Base-by-base conservation (phyloP, 2,888 invertebrate species). In the Acronicta psi region DNA sequence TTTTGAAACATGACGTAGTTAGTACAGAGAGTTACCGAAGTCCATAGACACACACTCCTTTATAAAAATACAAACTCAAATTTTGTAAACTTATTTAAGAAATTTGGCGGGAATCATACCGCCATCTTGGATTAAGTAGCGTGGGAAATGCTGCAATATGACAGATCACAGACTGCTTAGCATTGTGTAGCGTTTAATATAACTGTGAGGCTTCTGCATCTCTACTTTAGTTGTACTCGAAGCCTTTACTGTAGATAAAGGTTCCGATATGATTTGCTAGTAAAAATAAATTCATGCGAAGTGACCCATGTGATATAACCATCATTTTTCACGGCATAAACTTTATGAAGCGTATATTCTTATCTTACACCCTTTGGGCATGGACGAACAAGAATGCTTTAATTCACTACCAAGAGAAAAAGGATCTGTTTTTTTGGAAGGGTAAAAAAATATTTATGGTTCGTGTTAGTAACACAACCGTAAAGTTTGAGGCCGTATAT, bases 281-380 rank as follows among this genome's bases (percentile, higher is more conserved):
- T 58, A 68, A 60, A 69, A 69, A 54, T 51, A 58, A 53, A 73
- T 67, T 63, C 65, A 77, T 61, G 73, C 62, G 73, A 79, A 80
- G 63, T 79, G 82, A 82, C 79, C 80, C 81, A 66, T 77, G 60
- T 69, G 77, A 73, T 77, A 65, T 72, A 75, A 60, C 59, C 52
- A 74, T 77, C 80, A 79, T 84, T 85, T 84, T 79, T 83, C 83
- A 80, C 67, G 45, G 59, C 75, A 69, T 82, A 53, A 80, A 83
- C 64, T 86, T 86, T 85, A 87, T 86, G 84, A 82, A 67, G 69
- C 79, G 81, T 74, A 69, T 65, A 59, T 70, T 80, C 79, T 83
- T 84, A 85, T 85, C 84, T 74, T 42, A 54, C 16, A 52, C 43
- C 55, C 42, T 73, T 69, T 58, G 52, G 54, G 65, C 68, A 42